Conservation (phyloP, 1,140 invertebrate genomes). For the Zaprionus kolodkinae region DNA sequence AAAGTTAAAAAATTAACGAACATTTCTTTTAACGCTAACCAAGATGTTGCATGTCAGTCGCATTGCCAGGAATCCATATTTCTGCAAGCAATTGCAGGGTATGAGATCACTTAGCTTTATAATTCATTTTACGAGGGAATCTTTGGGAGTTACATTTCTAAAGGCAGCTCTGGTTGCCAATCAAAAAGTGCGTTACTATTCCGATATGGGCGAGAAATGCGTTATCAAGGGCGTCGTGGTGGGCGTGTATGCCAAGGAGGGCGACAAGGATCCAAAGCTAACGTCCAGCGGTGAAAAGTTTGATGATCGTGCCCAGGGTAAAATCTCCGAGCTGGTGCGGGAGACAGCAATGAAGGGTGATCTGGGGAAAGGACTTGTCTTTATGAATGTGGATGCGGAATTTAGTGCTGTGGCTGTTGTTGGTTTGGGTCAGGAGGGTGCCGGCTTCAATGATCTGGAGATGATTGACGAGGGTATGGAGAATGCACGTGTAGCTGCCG, state of each 20-base stretch:
- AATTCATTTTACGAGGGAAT: background rate
- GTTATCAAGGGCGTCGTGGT: constrained; percentile 83
- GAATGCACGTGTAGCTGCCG: constrained; percentile 85
- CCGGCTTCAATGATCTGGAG: constrained; percentile 87
- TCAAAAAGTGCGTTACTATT: constrained; percentile 14
- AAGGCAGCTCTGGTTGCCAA: background rate
- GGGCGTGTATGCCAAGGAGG: constrained; percentile 80
- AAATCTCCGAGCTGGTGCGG: constrained; percentile 75
- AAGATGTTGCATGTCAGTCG: constrained; percentile 34
- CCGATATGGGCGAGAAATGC: constrained; percentile 16
- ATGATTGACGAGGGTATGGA: constrained; percentile 88
- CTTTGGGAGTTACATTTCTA: background rate
- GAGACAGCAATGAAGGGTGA: constrained; percentile 67
- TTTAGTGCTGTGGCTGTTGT: constrained; percentile 89
- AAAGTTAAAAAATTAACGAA: constrained; percentile 19
- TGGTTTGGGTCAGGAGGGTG: constrained; percentile 88
- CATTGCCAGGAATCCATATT: background rate
- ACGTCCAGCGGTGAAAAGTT: constrained; percentile 83
- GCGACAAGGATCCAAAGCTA: constrained; percentile 70
- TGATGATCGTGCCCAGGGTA: constrained; percentile 81
- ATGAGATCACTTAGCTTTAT: background rate
- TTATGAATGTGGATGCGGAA: constrained; percentile 87
- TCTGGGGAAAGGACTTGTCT: constrained; percentile 86
- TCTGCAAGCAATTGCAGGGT: constrained; percentile 17
- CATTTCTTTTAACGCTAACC: constrained; percentile 11